Evolutionary conservation across 1,140 invertebrate genomes (phyloP), one percentile per base, ranked within the genome.

Genomic region (Amyelois transitella): DNA sequence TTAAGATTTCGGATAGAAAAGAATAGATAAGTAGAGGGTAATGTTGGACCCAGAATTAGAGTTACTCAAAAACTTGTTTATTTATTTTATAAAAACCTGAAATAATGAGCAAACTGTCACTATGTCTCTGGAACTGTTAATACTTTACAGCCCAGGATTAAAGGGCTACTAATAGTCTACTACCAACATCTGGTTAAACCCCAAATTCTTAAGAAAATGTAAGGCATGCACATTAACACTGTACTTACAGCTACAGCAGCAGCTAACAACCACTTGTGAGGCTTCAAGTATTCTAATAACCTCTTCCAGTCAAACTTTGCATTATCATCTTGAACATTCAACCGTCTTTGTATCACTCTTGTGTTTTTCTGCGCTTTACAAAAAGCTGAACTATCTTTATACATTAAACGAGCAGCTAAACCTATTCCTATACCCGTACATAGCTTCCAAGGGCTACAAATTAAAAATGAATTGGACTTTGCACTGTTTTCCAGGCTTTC

Each of bases 301-400:
- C 62, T 79, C 20, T 70, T 72, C 84, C 84, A 87, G 54, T 87
- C 84, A 76, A 87, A 87, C 54, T 86, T 84, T 7, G 74, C 66
- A 70, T 67, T 86, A 24, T 87, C 84, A 25, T 86, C 73, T 43
- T 73, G 47, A 8, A 81, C n/a, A 54, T 84, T 84, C 14, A 72
- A 70, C 49, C 81, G 70, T 14, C 81, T 69, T 43, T 87, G 84
- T 50, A 87, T 72, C 22, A 76, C 51, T 38, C 84, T 72, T 6
- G 76, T 70, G 28, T 60, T 64, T 1, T 57, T 61, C 19, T 54
- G 50, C 2, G 79, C 79, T 58, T 86, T 87, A 63, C 84, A 87
- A 28, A 69, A 75, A 43, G 64, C 84, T 14, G 61, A 51, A 3
- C 68, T 66, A 58, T 76, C 79, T 60, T 60, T 69, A 22, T 80